Evolutionary conservation across 2,888 invertebrate genomes (phyloP).

Genomic region (Aproaerema taeniolella): DNA sequence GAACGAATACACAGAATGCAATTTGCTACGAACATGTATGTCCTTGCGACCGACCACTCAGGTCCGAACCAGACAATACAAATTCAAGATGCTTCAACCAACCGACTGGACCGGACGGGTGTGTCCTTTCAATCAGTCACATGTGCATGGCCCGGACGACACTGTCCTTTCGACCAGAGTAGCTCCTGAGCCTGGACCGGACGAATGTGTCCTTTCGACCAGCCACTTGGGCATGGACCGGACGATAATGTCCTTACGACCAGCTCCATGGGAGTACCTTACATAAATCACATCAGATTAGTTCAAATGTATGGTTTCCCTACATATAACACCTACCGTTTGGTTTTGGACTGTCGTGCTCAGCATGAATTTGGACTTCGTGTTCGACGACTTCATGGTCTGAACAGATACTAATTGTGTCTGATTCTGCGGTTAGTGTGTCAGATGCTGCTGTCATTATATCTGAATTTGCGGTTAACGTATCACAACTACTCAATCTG

Average conservation of each 20-base stretch:
- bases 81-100: background rate
- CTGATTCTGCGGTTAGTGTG: conserved; percentile 1
- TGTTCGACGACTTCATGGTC: background rate
- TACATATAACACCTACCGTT: conserved; percentile 1
- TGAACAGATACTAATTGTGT: background rate
- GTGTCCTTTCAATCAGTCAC: conserved; percentile 5
- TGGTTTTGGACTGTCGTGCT: background rate
- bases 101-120: conserved; percentile 1
- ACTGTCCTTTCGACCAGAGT: conserved; percentile 3
- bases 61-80: background rate
- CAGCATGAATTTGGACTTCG: conserved; percentile 2
- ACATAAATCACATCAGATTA: too few relatives aligned
- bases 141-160: conserved; percentile 5
- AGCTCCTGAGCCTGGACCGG: background rate
- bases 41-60: too few relatives aligned
- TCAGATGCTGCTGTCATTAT: conserved; percentile 12
- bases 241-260: conserved; percentile 1
- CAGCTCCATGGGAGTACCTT: background rate
- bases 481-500: conserved; percentile 9
- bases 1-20: too few relatives aligned
- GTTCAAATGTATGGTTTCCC: background rate
- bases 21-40: too few relatives aligned
- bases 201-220: conserved; percentile 3
- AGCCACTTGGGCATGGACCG: background rate
- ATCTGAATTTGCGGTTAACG: conserved; percentile 14